Base-by-base conservation (phyloP, 2,888 invertebrate species). In the Escarpia spicata region DNA sequence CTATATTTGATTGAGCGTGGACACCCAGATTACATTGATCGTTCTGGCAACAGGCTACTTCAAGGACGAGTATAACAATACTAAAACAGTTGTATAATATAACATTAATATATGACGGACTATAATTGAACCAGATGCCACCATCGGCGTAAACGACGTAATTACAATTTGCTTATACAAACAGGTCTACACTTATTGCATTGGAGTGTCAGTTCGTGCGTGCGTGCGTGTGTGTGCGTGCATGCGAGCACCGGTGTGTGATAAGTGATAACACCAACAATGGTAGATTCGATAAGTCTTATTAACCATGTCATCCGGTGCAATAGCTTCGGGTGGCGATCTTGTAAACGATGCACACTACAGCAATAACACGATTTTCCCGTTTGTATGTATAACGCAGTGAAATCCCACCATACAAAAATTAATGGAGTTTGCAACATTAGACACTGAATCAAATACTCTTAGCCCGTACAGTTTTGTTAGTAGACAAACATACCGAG, bases 401-500 rank as follows among this genome's bases (percentile, higher is more conserved):
- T 6, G 75, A 26, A 75, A 75, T 75, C 6, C n/a, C 75, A 75
- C 75, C n/a, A 75, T 75, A 52, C 6, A 75, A 15, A n/a, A n/a
- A n/a, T n/a, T n/a, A n/a, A 75, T 26, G 75, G 26, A 75, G 75
- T 26, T n/a, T 26, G 26, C 19, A 6, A 15, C 19, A 75, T n/a
- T 15, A 52, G 75, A 75, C 75, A 75, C 75, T 75, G 75, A 75
- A 75, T 75, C 4, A n/a, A n/a, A 52, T 52, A 52, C 9, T 52
- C 15, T 52, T 75, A 26, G 75, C 26, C 37, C 75, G 26, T 75
- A 75, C 19, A 75, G 26, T 26, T 75, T 75, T 75, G 75, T 75
- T 15, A n/a, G 75, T 75, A 75, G 75, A 75, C n/a, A 75, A n/a
- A 75, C 75, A 75, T 75, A 75, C 75, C 75, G 75, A 75, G 75